phyloP scores from a whole-genome alignment of 2,113 vertebrate species.

The Apteryx mantelli region DNA sequence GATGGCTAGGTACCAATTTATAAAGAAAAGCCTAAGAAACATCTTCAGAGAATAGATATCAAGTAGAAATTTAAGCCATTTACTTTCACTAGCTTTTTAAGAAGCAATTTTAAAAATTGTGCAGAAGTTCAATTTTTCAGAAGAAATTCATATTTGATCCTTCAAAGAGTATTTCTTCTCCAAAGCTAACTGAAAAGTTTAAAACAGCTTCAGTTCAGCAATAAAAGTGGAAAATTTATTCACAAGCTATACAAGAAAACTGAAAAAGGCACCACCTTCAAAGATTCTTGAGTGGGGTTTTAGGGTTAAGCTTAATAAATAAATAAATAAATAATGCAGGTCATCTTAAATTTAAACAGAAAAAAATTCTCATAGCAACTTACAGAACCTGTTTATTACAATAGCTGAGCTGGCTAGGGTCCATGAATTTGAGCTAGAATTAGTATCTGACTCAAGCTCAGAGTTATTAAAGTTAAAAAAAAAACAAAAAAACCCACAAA shows the following conservation, averaged over 20 bases:
- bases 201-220: not conserved
- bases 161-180: not conserved
- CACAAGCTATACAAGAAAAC: not conserved
- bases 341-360: not conserved
- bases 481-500: no score
- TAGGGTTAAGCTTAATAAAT: not conserved
- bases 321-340: not conserved
- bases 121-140: not conserved
- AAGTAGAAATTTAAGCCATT: not conserved
- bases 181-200: not conserved
- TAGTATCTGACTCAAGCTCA: not conserved
- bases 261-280: conserved; percentile 44
- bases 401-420: not conserved
- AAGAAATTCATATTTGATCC: not conserved
- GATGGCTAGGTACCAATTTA: not conserved
- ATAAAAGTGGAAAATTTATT: not conserved
- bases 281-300: not conserved
- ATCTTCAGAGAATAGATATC: not conserved
- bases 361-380: not conserved
- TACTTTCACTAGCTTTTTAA: not conserved
- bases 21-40: not conserved
- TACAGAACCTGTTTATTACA: not conserved
- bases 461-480: not conserved
- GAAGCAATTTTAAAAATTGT: not conserved
- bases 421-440: not conserved